Base-by-base conservation (phyloP, 92 coral and sea anemone species). In the Montipora capitata region DNA sequence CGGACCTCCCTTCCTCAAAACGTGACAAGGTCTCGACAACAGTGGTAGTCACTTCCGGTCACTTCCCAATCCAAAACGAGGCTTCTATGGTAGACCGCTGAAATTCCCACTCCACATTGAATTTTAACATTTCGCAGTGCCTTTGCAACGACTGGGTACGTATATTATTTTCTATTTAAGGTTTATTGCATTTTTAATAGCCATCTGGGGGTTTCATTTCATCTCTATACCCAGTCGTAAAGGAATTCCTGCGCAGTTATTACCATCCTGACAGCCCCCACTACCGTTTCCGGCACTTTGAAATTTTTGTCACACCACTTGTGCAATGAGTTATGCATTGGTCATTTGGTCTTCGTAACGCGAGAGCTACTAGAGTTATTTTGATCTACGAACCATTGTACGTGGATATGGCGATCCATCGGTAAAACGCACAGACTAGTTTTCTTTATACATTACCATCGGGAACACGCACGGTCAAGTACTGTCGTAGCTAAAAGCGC, bases 231-330 rank as follows among this genome's bases (percentile, higher is more conserved):
- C 40, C 74, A 73, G 20, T 59, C 61, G 79, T 44, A 72, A 83
- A 83, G 87, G 87, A 72, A 73, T 72, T 73, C 87, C 80, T 18
- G 79, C 72, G 72, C 27, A 61, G 18, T 71, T 82, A 67, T 68
- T 17, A 12, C 9, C 9, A 43, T 44, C 45, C 79, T 82, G 68
- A 40, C 41, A 57, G 40, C 52, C n/a, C 15, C 12, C 16, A 13
- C 51, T n/a, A n/a, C 48, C 15, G 48, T 20, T 83, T 73, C 87
- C 87, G 79, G 70, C 0, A 41, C 51, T 39, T 35, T 39, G 43
- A 35, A 18, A 65, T 9, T n/a, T 8, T 6, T 83, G 87, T 83
- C 78, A 83, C 87, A 83, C 79, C 68, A 72, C 70, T 54, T 45
- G 4, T 45, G 58, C 11, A 11, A 10, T 13, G 15, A 3, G 12